phyloP scores from a whole-genome alignment of 2,797 vertebrate genomes.

The Myotis myotis region DNA sequence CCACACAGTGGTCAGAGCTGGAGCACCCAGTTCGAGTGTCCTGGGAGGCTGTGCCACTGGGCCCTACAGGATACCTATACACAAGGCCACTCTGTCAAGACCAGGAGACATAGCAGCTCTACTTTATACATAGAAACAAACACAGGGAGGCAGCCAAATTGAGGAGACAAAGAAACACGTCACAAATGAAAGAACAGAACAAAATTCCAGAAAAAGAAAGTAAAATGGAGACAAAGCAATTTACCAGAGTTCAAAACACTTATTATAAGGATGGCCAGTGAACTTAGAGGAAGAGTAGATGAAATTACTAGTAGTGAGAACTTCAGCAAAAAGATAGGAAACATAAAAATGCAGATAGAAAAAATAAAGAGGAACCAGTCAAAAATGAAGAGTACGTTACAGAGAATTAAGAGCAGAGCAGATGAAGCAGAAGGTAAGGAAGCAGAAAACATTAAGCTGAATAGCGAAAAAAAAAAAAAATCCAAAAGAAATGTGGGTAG shows the following conservation, averaged over 20 bases:
- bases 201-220: background rate
- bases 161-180: background rate
- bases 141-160: background rate
- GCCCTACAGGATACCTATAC: background rate
- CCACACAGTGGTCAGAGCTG: background rate
- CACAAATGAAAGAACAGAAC: background rate
- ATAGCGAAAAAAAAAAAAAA: background rate
- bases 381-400: background rate
- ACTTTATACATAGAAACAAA: background rate
- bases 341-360: background rate
- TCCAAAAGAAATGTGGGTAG: background rate
- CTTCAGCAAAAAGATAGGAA: background rate
- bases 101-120: background rate
- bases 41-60: background rate
- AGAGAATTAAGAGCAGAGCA: background rate
- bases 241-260: background rate
- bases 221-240: background rate
- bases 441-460: background rate
- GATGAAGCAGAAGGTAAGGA: background rate
- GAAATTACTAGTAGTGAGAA: background rate
- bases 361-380: background rate
- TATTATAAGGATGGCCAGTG: background rate
- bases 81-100: background rate
- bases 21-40: background rate
- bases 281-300: background rate